Evolutionary conservation across 2,888 invertebrate species (phyloP).

Genomic region (Plusia festucae): DNA sequence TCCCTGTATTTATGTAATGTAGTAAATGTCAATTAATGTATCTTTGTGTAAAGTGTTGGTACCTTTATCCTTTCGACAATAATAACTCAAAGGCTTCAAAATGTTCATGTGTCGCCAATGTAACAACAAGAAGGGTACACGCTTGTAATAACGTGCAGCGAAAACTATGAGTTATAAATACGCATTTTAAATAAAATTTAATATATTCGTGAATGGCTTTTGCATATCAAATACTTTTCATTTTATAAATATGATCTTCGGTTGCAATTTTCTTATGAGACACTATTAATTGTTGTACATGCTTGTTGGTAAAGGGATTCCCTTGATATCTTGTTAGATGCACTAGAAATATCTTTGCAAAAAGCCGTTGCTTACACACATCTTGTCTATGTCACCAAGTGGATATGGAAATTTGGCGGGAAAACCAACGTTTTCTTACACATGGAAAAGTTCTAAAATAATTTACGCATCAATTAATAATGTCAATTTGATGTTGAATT

Average conservation of each 20-base stretch:
- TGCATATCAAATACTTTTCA: background rate
- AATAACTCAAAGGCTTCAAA: conserved; percentile 46
- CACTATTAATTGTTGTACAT: conserved; percentile 4
- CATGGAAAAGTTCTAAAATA: conserved; percentile 38
- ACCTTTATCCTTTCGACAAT: conserved; percentile 55
- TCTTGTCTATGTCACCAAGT: background rate
- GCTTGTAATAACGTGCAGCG: no score
- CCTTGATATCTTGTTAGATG: background rate
- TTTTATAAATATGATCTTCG: background rate
- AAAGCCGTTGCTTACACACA: background rate
- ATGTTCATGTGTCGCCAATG: conserved; percentile 35
- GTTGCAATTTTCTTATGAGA: background rate
- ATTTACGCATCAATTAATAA: conserved; percentile 78
- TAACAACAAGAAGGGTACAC: conserved; percentile 30
- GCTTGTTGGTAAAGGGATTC: conserved; percentile 1
- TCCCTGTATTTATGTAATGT: conserved; percentile 25
- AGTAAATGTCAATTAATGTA: conserved; percentile 54
- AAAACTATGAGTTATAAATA: background rate
- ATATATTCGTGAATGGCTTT: conserved; percentile 1
- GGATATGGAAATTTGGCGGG: background rate
- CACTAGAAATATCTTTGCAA: conserved; percentile 3
- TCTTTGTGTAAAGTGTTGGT: conserved; percentile 43
- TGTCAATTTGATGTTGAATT: conserved; percentile 78
- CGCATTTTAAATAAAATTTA: background rate
- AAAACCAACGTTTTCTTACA: conserved; percentile 15